Conservation (phyloP, 53 echinoderm and acorn worm genomes). For the Mesocentrotus franciscanus region DNA sequence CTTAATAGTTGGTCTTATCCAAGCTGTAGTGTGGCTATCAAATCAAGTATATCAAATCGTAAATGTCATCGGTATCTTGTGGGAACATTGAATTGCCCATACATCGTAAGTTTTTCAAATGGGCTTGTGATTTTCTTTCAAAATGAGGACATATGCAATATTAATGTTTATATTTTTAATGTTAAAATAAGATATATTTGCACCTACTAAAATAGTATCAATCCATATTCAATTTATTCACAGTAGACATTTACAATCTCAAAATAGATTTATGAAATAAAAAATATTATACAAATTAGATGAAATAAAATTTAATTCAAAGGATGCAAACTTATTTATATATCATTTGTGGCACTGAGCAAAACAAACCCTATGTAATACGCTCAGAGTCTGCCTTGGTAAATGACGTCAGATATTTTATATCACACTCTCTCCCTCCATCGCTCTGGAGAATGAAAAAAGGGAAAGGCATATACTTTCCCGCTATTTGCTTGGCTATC, state of each 20-base stretch:
- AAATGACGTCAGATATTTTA: background rate
- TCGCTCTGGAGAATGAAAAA: background rate
- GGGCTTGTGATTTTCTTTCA: too few relatives aligned
- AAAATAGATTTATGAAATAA: background rate
- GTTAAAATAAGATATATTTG: background rate
- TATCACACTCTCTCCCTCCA: background rate
- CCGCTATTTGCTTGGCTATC: constrained; percentile 52
- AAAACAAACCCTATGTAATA: background rate
- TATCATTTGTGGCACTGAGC: background rate
- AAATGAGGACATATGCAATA: background rate
- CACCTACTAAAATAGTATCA: background rate
- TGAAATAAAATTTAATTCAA: background rate
- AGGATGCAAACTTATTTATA: background rate
- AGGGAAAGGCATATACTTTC: constrained; percentile 23
- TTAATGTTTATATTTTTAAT: background rate
- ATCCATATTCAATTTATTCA: background rate
- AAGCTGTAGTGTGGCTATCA: too few relatives aligned
- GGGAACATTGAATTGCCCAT: too few relatives aligned
- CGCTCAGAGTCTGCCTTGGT: background rate
- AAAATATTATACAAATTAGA: background rate
- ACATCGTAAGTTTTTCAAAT: too few relatives aligned
- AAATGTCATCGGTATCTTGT: too few relatives aligned
- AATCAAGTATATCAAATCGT: too few relatives aligned
- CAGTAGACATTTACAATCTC: background rate
- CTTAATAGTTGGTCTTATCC: too few relatives aligned